Conservation (phyloP, 2,797 vertebrate genomes). For the Pangasius larnaudii region DNA sequence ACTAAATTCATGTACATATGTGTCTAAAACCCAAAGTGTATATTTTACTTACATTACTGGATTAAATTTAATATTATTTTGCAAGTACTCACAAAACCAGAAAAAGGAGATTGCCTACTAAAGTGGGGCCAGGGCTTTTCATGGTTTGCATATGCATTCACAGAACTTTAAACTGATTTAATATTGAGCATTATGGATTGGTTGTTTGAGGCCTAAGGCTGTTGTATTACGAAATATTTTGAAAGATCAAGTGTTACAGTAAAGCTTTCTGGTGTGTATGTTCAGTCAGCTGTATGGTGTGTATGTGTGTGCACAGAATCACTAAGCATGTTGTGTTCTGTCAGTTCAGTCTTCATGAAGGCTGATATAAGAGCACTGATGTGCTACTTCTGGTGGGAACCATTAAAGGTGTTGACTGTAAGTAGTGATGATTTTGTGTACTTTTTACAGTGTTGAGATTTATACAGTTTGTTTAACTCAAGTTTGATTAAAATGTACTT, state of each 20-base stretch:
- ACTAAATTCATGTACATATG: neutral
- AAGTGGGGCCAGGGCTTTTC: neutral
- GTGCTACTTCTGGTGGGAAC: neutral
- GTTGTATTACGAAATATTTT: neutral
- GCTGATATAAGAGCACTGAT: neutral
- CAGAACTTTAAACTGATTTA: neutral
- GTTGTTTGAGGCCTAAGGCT: neutral
- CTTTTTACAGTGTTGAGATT: neutral
- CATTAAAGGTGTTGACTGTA: neutral
- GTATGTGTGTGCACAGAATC: neutral
- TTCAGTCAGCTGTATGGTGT: neutral
- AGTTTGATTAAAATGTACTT: no score
- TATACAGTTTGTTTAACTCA: neutral
- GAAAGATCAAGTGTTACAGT: neutral
- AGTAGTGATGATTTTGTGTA: neutral
- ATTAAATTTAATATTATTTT: neutral
- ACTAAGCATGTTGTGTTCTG: neutral
- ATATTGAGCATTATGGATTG: neutral
- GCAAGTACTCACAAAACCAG: neutral
- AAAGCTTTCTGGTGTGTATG: neutral
- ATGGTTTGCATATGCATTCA: neutral
- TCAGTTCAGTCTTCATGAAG: neutral
- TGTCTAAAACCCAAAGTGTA: neutral
- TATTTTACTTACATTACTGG: neutral
- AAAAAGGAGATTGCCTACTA: neutral